Evolutionary conservation across 2,888 invertebrate species (phyloP).

Genomic region (Theretra japonica): DNA sequence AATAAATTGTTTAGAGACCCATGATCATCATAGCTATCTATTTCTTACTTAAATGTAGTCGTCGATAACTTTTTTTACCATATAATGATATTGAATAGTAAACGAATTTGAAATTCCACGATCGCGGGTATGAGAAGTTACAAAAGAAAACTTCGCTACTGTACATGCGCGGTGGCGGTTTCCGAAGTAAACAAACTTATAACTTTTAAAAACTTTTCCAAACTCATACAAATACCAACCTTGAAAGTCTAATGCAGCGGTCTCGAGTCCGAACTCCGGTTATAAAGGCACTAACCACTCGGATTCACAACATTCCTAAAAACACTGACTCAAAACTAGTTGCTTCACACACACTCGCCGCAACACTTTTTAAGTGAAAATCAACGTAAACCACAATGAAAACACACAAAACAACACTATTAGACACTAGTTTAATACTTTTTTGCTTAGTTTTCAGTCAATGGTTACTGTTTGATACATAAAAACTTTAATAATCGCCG

Average conservation of each 20-base stretch:
- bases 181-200: constrained; percentile 73
- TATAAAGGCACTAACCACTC: constrained; percentile 73
- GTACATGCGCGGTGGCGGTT: constrained; percentile 75
- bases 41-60: too few relatives aligned
- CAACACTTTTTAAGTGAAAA: constrained; percentile 76
- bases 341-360: constrained; percentile 69
- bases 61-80: too few relatives aligned
- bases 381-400: constrained; percentile 55
- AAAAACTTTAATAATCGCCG: constrained; percentile 74
- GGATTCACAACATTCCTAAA: constrained; percentile 81
- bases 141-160: constrained; percentile 41
- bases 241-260: constrained; percentile 58
- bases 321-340: constrained; percentile 77
- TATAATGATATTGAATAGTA: background rate
- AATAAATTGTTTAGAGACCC: too few relatives aligned
- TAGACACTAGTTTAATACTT: constrained; percentile 52
- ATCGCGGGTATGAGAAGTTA: background rate
- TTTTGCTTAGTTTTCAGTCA: constrained; percentile 56
- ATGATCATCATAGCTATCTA: too few relatives aligned
- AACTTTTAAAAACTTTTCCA: constrained; percentile 67
- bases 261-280: constrained; percentile 61
- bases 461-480: constrained; percentile 54
- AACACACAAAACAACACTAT: constrained; percentile 54
- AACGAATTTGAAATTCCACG: background rate
- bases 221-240: constrained; percentile 59